Conservation (phyloP, 2,888 invertebrate genomes). For the Bursaphelenchus okinawaensis region DNA sequence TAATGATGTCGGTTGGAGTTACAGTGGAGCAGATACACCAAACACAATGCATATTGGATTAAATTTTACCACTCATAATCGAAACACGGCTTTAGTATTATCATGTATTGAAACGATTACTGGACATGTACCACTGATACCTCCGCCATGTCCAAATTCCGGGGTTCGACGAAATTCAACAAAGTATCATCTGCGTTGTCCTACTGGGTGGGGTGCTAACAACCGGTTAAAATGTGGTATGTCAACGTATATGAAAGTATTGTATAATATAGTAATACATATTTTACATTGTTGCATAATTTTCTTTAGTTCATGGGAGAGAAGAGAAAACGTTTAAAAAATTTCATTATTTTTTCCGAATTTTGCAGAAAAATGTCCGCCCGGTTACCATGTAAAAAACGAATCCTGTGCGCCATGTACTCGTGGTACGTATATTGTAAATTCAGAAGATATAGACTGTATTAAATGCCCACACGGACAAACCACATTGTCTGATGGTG, state of each 20-base stretch:
- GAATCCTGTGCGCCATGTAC: conserved; percentile 22
- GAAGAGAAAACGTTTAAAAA: background rate
- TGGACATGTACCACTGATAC: background rate
- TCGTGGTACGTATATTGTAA: conserved; percentile 16
- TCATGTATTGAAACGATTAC: conserved; percentile 20
- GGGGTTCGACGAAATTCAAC: background rate
- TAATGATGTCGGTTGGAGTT: conserved; percentile 17
- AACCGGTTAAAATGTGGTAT: conserved; percentile 30
- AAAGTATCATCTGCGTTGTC: conserved; percentile 26
- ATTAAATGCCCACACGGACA: conserved; percentile 19
- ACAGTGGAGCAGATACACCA: background rate
- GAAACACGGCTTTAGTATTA: conserved; percentile 15
- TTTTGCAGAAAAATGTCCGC: conserved; percentile 29
- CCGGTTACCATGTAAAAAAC: conserved; percentile 24
- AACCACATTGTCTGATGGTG: conserved; percentile 5
- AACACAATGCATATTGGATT: background rate
- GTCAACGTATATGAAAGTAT: conserved; percentile 1
- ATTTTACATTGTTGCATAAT: too few species aligned
- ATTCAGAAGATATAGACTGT: conserved; percentile 19
- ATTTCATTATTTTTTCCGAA: background rate
- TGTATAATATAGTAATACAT: background rate
- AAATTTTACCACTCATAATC: conserved; percentile 20
- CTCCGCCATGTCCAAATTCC: background rate
- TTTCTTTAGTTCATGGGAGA: too few species aligned
- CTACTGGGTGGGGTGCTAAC: conserved; percentile 31